Base-by-base conservation (phyloP, 2,888 invertebrate genomes). In the Sclerodermus sp. region DNA sequence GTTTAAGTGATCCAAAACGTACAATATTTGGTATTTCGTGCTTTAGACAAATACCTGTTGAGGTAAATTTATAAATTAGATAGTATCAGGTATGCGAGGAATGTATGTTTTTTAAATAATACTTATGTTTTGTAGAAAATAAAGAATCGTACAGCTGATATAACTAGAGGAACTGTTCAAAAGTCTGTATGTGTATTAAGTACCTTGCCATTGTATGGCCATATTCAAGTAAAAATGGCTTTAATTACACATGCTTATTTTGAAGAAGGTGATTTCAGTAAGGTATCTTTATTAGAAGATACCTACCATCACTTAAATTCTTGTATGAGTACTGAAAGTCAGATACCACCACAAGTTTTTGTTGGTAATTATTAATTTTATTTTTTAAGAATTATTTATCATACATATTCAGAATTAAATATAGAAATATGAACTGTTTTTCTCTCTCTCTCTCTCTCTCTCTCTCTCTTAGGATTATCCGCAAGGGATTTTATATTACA, bases 211-310 rank as follows among this genome's bases (percentile, higher is more conserved):
- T 82, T 98, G 10, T 99, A 93, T 81, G 98, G 98, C 0, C 89
- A 95, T 49, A 89, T 96, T 51, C 93, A 96, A 74, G 91, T 95
- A 58, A 98, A 98, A 81, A 87, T 99, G 82, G 90, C 95, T 57
- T 82, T 98, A 8, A 97, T 99, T 53, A 98, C 98, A 0, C 89
- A 95, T 74, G 96, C 96, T 0, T 99, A 97, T 81, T 99, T 99
- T 79, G 88, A 96, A 49, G 95, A 96, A 76, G 93, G 92, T 15
- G 94, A 95, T 80, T 95, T 95, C 74, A 89, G 90, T 58, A 89
- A 91, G 79, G 91, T 92, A 2, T 88, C 90, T 12, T 82, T 94
- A 34, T 81, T 98, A 49, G 89, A 94, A 71, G 94, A 97, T 74
- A 96, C 96, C 42, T 97, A 88, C 79, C 87, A 89, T 66, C 95